Evolutionary conservation across 2,888 invertebrate genomes (phyloP).

Genomic region (Synanthedon myopaeformis): DNA sequence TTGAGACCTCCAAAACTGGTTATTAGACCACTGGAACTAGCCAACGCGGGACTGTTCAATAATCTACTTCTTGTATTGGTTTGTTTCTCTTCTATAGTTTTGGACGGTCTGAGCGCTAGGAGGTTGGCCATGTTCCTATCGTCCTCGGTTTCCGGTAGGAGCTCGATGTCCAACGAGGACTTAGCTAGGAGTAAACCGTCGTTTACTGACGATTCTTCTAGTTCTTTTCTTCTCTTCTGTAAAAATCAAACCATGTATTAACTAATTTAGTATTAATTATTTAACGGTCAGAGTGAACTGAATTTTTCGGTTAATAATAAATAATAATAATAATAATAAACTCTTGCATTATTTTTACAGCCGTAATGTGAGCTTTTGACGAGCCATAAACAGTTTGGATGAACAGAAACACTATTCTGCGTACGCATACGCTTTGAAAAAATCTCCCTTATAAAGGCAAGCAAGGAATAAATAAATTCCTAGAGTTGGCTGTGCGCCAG

Average conservation of each 20-base stretch:
- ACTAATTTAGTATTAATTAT: not conserved
- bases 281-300: too few relatives aligned
- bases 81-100: slow-evolving; percentile 72
- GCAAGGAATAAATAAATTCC: too few relatives aligned
- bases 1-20: slow-evolving; percentile 68
- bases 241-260: slow-evolving; percentile 8
- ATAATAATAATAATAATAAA: too few relatives aligned
- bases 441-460: too few relatives aligned
- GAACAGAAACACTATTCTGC: too few relatives aligned
- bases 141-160: slow-evolving; percentile 84
- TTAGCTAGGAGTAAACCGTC: slow-evolving; percentile 80
- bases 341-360: too few relatives aligned
- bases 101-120: slow-evolving; percentile 74
- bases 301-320: too few relatives aligned
- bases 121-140: slow-evolving; percentile 85
- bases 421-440: too few relatives aligned
- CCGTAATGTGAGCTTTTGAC: too few relatives aligned
- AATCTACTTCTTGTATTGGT: slow-evolving; percentile 58
- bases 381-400: too few relatives aligned
- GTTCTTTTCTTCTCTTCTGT: slow-evolving; percentile 77
- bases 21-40: slow-evolving; percentile 60
- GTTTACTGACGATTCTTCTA: slow-evolving; percentile 74
- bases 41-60: slow-evolving; percentile 67
- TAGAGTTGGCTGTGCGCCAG: too few relatives aligned
- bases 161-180: slow-evolving; percentile 80